These are phyloP conservation scores for Hippasteria phrygiana DNA, from an alignment of 53 echinoderm and acorn worm genomes.

Conservation along the genomic window DNA sequence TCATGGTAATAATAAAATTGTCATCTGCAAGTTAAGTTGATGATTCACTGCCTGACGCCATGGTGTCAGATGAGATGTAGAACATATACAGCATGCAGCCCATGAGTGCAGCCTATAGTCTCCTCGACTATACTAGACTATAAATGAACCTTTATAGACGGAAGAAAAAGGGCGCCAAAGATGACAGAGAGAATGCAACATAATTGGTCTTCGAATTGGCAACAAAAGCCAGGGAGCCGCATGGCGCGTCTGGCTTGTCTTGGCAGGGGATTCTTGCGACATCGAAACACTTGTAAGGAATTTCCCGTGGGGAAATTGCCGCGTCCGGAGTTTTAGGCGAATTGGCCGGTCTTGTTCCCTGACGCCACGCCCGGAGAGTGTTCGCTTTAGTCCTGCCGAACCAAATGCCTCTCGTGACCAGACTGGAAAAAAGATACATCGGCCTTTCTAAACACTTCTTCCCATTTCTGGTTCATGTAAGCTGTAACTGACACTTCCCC, in stretches of 20 bases:
- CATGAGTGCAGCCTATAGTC: too few relatives aligned
- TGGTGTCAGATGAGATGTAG: background rate
- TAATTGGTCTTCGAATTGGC: background rate
- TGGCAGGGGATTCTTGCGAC: slow-evolving; percentile 11
- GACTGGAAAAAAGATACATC: background rate
- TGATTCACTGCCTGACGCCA: background rate
- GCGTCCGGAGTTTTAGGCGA: slow-evolving; percentile 16
- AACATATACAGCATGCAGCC: background rate
- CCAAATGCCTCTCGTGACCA: background rate
- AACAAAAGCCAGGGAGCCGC: slow-evolving; percentile 30
- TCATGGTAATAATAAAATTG: background rate
- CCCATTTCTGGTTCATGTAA: slow-evolving; percentile 64
- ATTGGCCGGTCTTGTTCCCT: slow-evolving; percentile 4
- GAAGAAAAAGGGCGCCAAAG: slow-evolving; percentile 24
- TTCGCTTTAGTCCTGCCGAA: background rate
- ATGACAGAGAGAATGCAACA: background rate
- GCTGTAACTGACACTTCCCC: slow-evolving; percentile 32
- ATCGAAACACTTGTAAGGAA: slow-evolving; percentile 16
- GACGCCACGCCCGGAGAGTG: background rate
- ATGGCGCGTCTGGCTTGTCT: background rate
- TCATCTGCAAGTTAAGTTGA: background rate
- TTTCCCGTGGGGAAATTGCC: slow-evolving; percentile 27
- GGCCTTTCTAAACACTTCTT: background rate
- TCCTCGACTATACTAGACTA: too few relatives aligned
- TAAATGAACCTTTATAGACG: too few relatives aligned